Base-by-base conservation (phyloP, 2,888 invertebrate species). In the Torymus auratus region DNA sequence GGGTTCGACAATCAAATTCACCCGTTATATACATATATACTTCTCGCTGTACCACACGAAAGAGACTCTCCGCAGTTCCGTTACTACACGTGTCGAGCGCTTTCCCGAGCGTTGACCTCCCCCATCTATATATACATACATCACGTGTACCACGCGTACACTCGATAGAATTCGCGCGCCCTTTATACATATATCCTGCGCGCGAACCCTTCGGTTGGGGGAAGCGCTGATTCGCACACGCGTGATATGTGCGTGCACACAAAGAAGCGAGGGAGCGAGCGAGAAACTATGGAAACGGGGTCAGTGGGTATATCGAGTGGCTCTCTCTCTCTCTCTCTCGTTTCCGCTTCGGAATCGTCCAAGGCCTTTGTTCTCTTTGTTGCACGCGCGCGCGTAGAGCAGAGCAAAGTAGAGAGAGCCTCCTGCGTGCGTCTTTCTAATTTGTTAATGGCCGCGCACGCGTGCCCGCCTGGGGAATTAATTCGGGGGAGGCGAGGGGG, bases 71-170 rank as follows among this genome's bases (percentile, higher is more conserved):
- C 7, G 28, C 28, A 4, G 20, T 28, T 28, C 28, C 28, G 28
- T 28, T 28, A 28, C 28, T 2, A 28, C 28, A 28, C 28, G 28
- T 28, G 28, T 28, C 28, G 28, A 28, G 86, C 87, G 87, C 87
- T 89, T 89, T 90, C 87, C 86, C 88, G 90, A 87, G 85, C 90
- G 86, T 90, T 90, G 90, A 90, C 89, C 89, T 83, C 83, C 83
- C 17, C 82, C 82, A 84, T 83, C 83, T 85, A 82, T 85, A 41
- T 75, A 28, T 28, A 3, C 7, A 28, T 28, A 20, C 20, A 20
- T 20, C 20, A 20, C 20, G 7, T 28, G 7, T 28, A 2, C 28
- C 3, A 2, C 28, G 5, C 7, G 7, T 28, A 28, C 3, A 28
- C 4, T 2, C 28, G 4, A 28, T 28, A 2, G 28, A 28, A 28